Conservation (phyloP, 1,140 invertebrate species). For the Vanessa tameamea region DNA sequence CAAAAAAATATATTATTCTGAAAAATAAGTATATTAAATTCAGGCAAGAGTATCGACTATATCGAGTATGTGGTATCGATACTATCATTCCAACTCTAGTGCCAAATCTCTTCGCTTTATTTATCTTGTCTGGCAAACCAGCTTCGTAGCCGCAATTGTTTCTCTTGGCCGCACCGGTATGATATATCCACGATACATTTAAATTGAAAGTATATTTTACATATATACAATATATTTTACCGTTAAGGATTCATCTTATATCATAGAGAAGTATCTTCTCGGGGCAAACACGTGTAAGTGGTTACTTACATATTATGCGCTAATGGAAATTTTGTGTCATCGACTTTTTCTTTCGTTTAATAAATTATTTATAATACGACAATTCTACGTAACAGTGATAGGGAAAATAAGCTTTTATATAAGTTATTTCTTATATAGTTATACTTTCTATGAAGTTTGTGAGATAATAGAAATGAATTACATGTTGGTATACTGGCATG, state of each 20-base stretch:
- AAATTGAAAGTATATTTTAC: not conserved
- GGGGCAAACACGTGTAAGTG: not conserved
- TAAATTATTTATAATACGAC: constrained; percentile 14
- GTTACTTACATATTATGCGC: not conserved
- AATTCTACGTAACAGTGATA: constrained; percentile 1
- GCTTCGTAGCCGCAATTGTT: not conserved
- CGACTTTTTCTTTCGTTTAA: constrained; percentile 4
- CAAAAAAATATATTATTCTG: no score
- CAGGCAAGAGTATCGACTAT: not conserved
- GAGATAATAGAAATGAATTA: constrained; percentile 19
- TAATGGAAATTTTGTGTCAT: constrained; percentile 11
- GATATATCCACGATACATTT: not conserved
- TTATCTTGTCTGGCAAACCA: not conserved
- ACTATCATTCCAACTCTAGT: not conserved
- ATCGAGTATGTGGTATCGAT: not conserved
- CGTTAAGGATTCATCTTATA: not conserved
- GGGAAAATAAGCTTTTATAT: not conserved
- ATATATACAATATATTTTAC: not conserved
- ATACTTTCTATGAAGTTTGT: not conserved
- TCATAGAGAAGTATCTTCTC: not conserved
- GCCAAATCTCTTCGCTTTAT: not conserved
- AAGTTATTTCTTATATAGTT: not conserved
- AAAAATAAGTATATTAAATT: no score
- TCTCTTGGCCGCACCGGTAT: not conserved
- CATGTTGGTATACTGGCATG: constrained; percentile 11